phyloP scores from a whole-genome alignment of 2,113 vertebrate genomes.

The Tricholaema leucomelas region DNA sequence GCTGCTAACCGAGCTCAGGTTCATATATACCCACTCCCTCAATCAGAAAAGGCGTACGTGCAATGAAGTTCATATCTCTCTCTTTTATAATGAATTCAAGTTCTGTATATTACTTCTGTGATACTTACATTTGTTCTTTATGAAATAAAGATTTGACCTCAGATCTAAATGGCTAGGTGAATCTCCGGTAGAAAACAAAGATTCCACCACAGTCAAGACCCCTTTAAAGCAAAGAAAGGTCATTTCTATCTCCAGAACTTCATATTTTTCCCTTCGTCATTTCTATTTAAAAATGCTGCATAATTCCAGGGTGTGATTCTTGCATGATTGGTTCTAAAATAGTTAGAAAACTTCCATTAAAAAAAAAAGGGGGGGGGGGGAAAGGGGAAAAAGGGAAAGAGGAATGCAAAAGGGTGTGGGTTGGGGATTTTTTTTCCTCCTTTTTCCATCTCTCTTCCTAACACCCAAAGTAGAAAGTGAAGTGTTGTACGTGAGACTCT shows the following conservation, averaged over 20 bases:
- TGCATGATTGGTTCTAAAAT: constrained; percentile 80
- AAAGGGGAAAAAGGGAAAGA: not conserved
- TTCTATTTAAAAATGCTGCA: constrained; percentile 84
- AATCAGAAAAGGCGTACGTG: not conserved
- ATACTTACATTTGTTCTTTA: constrained; percentile 68
- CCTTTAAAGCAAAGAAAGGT: constrained; percentile 43
- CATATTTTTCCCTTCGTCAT: constrained; percentile 63
- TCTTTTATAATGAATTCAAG: not conserved
- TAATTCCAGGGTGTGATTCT: constrained; percentile 82
- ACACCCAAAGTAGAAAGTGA: constrained; percentile 82
- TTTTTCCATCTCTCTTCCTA: constrained; percentile 80
- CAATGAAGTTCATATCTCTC: not conserved
- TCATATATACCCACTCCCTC: not conserved
- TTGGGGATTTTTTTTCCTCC: constrained; percentile 68
- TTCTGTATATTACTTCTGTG: not conserved
- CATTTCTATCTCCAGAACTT: constrained; percentile 61
- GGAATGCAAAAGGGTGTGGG: not conserved
- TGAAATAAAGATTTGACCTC: constrained; percentile 17
- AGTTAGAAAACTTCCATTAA: constrained; percentile 75
- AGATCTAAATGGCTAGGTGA: constrained; percentile 42
- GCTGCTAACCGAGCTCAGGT: not conserved
- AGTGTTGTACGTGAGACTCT: constrained; percentile 83
- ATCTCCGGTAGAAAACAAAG: constrained; percentile 52
- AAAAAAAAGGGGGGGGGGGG: not conserved
- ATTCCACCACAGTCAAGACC: constrained; percentile 36